A percentile compares a stretch with the other conserved stretches of the same genome.
Evolutionary conservation across 1,140 invertebrate species (phyloP).

Genomic region (Philaenus spumarius): DNA sequence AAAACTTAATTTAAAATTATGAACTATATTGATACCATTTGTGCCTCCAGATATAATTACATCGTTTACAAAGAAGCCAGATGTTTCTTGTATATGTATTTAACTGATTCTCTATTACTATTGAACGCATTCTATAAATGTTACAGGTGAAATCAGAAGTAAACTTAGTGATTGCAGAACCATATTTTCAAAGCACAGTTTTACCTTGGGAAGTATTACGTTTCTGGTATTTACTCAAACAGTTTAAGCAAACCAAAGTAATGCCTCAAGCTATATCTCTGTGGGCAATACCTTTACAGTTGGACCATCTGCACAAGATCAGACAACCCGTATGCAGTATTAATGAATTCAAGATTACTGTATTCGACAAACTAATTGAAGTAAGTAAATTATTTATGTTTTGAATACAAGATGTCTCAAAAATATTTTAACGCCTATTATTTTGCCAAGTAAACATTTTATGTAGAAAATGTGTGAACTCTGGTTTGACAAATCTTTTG

Average conservation of each 20-base stretch:
- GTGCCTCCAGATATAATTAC: too few relatives aligned
- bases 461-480: too few relatives aligned
- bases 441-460: too few relatives aligned
- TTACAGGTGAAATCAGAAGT: conserved; percentile 36
- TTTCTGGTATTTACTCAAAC: conserved; percentile 60
- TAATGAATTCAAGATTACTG: conserved; percentile 76
- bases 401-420: too few relatives aligned
- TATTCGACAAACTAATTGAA: conserved; percentile 84
- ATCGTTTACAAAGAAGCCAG: too few relatives aligned
- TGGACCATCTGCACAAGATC: conserved; percentile 90
- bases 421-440: too few relatives aligned
- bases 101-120: too few relatives aligned
- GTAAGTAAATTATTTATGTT: conserved; percentile 48
- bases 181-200: conserved; percentile 71
- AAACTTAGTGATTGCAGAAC: conserved; percentile 74
- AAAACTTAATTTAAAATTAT: too few relatives aligned
- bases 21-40: too few relatives aligned
- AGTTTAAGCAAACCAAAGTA: conserved; percentile 33
- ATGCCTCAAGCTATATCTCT: conserved; percentile 46
- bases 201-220: conserved; percentile 88
- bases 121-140: too few relatives aligned
- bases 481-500: too few relatives aligned
- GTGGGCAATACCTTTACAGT: conserved; percentile 61
- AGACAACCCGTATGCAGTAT: conserved; percentile 68
- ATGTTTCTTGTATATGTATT: too few relatives aligned